Conservation (phyloP, 1,140 invertebrate species). For the Anoplolepis gracilipes region DNA sequence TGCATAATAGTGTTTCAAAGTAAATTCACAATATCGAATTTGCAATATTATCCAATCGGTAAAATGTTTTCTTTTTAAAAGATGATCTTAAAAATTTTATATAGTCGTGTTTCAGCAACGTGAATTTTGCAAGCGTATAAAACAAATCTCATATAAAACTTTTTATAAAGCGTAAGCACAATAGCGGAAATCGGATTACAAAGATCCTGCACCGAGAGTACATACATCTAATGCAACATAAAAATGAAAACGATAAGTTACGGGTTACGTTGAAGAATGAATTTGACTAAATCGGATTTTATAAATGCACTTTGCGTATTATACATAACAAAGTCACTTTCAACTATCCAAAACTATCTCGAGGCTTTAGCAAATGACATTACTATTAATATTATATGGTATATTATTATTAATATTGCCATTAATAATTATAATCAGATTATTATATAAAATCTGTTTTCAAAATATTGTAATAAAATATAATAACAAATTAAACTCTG, state of each 20-base stretch:
- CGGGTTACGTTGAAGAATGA: background rate
- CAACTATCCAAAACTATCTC: background rate
- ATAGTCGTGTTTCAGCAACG: background rate
- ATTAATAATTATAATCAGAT: no score
- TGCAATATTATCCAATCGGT: background rate
- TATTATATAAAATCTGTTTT: no score
- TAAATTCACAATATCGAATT: background rate
- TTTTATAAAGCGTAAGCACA: background rate
- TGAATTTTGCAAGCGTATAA: background rate
- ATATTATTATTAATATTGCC: background rate
- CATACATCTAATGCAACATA: background rate
- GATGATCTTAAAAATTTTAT: background rate
- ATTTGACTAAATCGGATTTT: constrained; percentile 28
- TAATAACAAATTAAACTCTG: background rate
- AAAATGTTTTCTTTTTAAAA: background rate
- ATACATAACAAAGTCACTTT: background rate
- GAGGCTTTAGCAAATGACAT: no score
- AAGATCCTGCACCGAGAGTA: background rate
- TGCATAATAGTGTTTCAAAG: background rate
- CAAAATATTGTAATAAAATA: background rate
- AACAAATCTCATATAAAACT: background rate
- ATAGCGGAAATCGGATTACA: background rate
- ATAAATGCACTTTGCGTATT: background rate
- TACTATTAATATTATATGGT: no score
- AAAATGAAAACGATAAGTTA: constrained; percentile 6